phyloP scores from a whole-genome alignment of 2,797 vertebrate genomes.

The Cirrhinus mrigala region DNA sequence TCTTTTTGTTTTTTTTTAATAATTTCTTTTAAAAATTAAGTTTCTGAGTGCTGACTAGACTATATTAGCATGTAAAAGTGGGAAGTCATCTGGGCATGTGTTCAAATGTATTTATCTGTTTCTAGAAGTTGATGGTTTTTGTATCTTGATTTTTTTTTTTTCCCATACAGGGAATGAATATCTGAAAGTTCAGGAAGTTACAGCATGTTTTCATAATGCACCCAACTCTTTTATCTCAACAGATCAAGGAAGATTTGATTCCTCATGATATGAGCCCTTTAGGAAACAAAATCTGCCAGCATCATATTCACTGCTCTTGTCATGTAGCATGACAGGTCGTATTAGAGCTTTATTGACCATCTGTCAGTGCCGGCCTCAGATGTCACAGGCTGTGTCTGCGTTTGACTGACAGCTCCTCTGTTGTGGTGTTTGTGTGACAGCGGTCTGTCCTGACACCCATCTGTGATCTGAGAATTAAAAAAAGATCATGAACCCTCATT shows the following conservation, averaged over 20 bases:
- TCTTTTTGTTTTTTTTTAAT: not conserved
- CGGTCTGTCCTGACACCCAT: constrained; percentile 28
- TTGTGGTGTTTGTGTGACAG: constrained; percentile 49
- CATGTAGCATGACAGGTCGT: constrained; percentile 53
- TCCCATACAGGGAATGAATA: not conserved
- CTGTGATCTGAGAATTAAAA: constrained; percentile 29
- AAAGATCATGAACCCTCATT: constrained; percentile 18
- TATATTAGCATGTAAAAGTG: not conserved
- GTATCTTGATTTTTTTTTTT: not conserved
- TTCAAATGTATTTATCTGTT: constrained; percentile 11
- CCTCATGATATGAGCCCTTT: constrained; percentile 26
- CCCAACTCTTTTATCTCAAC: constrained; percentile 22
- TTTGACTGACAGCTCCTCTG: constrained; percentile 51
- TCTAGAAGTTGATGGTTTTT: not conserved
- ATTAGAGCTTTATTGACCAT: constrained; percentile 61
- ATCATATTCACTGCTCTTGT: constrained; percentile 50
- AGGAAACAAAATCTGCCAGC: constrained; percentile 42
- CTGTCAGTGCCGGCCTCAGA: constrained; percentile 48
- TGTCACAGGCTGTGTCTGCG: constrained; percentile 15
- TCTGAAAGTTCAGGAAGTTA: not conserved
- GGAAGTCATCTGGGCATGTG: not conserved
- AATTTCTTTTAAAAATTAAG: not conserved
- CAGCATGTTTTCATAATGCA: constrained; percentile 1
- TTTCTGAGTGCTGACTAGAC: not conserved
- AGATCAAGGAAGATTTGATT: constrained; percentile 27